phyloP scores from a whole-genome alignment of 2,797 vertebrate species.

The Pagetopsis macropterus region DNA sequence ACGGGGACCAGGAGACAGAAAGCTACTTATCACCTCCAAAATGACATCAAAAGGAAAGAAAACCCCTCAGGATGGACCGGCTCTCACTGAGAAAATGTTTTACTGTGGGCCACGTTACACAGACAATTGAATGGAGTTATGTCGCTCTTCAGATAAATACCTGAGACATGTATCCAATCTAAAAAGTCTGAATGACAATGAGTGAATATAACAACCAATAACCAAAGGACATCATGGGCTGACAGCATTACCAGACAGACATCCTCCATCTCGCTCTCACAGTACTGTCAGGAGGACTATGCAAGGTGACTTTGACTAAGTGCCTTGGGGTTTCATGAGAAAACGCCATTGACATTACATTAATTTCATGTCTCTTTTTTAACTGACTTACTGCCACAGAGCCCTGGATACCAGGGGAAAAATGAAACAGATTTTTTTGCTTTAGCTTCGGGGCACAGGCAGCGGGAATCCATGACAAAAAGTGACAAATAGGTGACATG shows the following conservation, averaged over 20 bases:
- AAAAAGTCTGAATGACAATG: constrained; percentile 53
- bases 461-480: constrained; percentile 50
- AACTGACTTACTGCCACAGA: constrained; percentile 75
- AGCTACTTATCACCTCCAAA: constrained; percentile 85
- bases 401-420: constrained; percentile 51
- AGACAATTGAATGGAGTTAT: constrained; percentile 43
- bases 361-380: constrained; percentile 82
- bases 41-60: constrained; percentile 79
- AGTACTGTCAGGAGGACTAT: constrained; percentile 79
- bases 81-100: constrained; percentile 59
- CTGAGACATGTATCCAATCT: constrained; percentile 49
- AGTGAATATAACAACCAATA: constrained; percentile 68
- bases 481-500: constrained; percentile 63
- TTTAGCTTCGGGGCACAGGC: constrained; percentile 53
- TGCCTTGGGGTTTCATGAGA: constrained; percentile 81
- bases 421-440: constrained; percentile 49
- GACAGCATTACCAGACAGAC: constrained; percentile 77
- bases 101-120: constrained; percentile 26
- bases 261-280: constrained; percentile 79
- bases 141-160: constrained; percentile 51
- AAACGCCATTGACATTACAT: constrained; percentile 83
- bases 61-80: constrained; percentile 73
- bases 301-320: constrained; percentile 86
- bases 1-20: constrained; percentile 73
- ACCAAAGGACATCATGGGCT: constrained; percentile 70